Base-by-base conservation (phyloP, 2,113 vertebrate species). In the Cettia cetti region DNA sequence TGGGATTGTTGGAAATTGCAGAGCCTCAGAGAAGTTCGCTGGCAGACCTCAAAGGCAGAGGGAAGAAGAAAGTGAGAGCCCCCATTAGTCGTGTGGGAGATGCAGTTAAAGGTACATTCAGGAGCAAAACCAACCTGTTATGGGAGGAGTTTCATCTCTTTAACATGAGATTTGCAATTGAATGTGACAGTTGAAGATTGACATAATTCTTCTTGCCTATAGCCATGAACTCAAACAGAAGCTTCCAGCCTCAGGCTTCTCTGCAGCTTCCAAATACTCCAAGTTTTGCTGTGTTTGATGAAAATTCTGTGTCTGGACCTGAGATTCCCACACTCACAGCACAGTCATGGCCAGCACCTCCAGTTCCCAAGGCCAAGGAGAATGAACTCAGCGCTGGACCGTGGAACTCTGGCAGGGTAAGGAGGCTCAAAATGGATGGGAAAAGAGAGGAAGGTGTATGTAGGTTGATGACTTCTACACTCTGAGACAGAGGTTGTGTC, bases 341-440 rank as follows among this genome's bases (percentile, higher is more conserved):
- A 27, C 98, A 99, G 93, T 88, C 97, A 1, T 99, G 99, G 99
- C 15, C 87, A 40, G 98, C 98, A 74, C 98, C 98, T 42, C 99
- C 99, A 49, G 77, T 96, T 72, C 86, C 98, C 3, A 98, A 96
- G 80, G 98, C 98, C 23, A 99, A 99, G 85, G 99, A 99, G 95
- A 99, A 99, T 14, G 99, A 99, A 68, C 95, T 98, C 44, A 97
- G 92, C 0, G 96, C 98, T 30, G 98, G 98, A 50, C 98, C 97
- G 20, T 99, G 99, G 99, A 99, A 98, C 83, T 97, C 97, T 35
- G 98, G 98, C 68, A 98, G 98, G 98, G 99, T 99, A 97, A 94
- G 97, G 40, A 91, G 33, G 61, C 31, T 50, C 10, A n/a, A 60
- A 74, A 49, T 31, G 26, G 15, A 16, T 1, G 27, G 14, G 12